Evolutionary conservation across 2,888 invertebrate species (phyloP).

Genomic region (Drosophila borealis): DNA sequence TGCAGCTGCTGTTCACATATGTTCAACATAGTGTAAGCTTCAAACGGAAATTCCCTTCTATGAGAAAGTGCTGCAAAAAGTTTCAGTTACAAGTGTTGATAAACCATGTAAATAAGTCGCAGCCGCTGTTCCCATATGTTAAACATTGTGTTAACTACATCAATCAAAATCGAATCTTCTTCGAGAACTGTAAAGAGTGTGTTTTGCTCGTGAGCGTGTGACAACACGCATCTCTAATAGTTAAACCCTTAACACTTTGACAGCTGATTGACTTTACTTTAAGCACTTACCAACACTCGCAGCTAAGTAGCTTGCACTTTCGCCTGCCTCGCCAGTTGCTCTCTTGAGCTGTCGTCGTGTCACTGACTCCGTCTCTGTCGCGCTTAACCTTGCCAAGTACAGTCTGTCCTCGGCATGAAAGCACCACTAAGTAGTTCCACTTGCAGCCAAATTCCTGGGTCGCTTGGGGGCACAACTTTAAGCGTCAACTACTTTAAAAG

Average conservation of each 20-base stretch:
- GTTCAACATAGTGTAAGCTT: background rate
- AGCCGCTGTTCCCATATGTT: background rate
- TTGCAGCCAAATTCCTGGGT: constrained; percentile 8
- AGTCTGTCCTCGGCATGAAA: constrained; percentile 20
- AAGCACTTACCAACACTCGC: constrained; percentile 29
- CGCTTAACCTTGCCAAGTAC: constrained; percentile 14
- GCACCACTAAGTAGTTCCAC: constrained; percentile 27
- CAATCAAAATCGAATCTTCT: no score
- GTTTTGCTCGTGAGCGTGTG: constrained; percentile 5
- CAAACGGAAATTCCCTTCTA: no score
- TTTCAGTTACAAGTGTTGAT: no score
- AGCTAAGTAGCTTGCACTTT: constrained; percentile 25
- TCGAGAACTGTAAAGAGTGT: no score
- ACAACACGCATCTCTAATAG: constrained; percentile 8
- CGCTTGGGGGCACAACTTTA: constrained; percentile 20
- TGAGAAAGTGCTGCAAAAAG: no score
- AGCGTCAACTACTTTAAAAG: constrained; percentile 24
- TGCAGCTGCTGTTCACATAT: background rate
- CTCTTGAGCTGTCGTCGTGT: background rate
- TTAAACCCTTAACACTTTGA: constrained; percentile 21
- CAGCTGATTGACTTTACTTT: constrained; percentile 37
- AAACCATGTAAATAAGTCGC: background rate
- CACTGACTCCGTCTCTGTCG: background rate
- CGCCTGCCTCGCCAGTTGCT: constrained; percentile 1
- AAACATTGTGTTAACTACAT: background rate